These are phyloP conservation scores for Arion vulgaris DNA, from an alignment of 1,140 invertebrate species.

Conservation along the genomic window DNA sequence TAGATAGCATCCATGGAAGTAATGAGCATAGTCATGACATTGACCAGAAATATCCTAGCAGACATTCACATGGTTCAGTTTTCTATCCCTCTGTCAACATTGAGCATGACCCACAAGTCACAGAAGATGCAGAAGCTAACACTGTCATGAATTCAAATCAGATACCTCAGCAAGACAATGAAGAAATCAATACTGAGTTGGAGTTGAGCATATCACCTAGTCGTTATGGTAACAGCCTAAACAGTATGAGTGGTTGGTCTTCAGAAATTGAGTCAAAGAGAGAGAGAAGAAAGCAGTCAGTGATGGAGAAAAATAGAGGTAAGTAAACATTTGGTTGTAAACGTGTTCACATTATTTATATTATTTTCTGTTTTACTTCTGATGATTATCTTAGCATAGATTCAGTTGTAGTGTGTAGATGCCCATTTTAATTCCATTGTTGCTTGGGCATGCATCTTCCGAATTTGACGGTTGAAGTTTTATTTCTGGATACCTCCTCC, in stretches of 20 bases:
- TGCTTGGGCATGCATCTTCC: too few relatives aligned
- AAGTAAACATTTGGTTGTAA: background rate
- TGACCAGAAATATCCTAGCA: background rate
- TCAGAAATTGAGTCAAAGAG: constrained; percentile 60
- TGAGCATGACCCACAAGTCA: background rate
- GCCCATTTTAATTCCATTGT: too few relatives aligned
- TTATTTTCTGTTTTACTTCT: too few relatives aligned
- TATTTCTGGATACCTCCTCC: too few relatives aligned
- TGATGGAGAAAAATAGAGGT: constrained; percentile 7
- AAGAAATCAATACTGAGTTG: background rate
- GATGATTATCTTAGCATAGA: too few relatives aligned
- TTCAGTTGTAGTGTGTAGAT: too few relatives aligned
- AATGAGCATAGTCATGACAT: background rate
- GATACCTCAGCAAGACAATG: background rate
- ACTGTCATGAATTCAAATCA: background rate
- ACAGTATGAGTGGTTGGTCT: constrained; percentile 80
- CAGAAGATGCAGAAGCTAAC: background rate
- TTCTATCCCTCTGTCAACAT: background rate
- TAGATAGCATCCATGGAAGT: background rate
- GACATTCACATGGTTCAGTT: background rate
- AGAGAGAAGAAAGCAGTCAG: background rate
- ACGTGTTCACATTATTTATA: too few relatives aligned
- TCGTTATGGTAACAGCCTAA: constrained; percentile 79
- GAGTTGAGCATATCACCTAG: constrained; percentile 24
- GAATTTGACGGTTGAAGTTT: too few relatives aligned